Evolutionary conservation across 1,140 invertebrate genomes (phyloP).

Genomic region (Planococcus citri): DNA sequence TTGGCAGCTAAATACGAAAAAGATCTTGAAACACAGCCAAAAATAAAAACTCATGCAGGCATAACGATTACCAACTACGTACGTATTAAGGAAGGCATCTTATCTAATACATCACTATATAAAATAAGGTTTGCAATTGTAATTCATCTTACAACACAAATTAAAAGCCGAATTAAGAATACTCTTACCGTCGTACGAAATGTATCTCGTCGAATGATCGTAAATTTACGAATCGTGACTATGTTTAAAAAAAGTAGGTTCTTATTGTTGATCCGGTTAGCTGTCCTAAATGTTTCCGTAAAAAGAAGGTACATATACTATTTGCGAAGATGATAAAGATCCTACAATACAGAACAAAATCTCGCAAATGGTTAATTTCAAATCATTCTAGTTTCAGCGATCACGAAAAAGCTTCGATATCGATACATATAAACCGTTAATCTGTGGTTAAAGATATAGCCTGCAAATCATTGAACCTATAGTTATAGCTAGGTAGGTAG

Average conservation of each 20-base stretch:
- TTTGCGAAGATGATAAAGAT: background rate
- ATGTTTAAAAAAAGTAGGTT: background rate
- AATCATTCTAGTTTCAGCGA: background rate
- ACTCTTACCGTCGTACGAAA: background rate
- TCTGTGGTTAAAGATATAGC: too few relatives aligned
- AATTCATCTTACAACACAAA: background rate
- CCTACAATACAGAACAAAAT: background rate
- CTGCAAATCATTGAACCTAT: too few relatives aligned
- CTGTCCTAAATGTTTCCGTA: background rate
- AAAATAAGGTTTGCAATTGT: too few relatives aligned
- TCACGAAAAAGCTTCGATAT: background rate
- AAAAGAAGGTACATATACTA: background rate
- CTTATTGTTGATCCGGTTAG: slow-evolving; percentile 1
- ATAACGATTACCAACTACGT: too few relatives aligned
- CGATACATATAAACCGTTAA: background rate
- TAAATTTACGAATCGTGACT: slow-evolving; percentile 7
- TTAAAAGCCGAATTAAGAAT: background rate
- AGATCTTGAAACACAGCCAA: too few relatives aligned
- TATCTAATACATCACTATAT: too few relatives aligned
- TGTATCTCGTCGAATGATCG: background rate
- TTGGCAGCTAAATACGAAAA: too few relatives aligned
- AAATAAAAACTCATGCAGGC: too few relatives aligned
- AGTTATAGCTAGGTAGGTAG: background rate
- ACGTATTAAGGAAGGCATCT: too few relatives aligned
- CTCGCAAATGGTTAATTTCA: background rate